Evolutionary conservation across 2,888 invertebrate genomes (phyloP).

Genomic region (Morpho deidamia): DNA sequence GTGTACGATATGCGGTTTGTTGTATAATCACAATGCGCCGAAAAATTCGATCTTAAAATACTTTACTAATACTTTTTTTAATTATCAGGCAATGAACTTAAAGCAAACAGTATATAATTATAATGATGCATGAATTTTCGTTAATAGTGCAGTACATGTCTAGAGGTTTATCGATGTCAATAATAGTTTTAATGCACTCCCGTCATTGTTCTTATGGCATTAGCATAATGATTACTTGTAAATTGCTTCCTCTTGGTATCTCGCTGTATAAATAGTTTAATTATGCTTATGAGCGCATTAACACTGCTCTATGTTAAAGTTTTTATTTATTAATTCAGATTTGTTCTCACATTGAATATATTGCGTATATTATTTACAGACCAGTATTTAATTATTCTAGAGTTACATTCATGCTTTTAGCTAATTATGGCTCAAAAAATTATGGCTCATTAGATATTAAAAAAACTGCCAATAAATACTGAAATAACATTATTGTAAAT

Average conservation of each 20-base stretch:
- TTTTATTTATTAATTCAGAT: neutral
- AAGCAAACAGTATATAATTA: too few relatives aligned
- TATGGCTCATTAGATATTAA: too few relatives aligned
- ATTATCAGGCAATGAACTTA: too few relatives aligned
- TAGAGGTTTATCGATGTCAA: conserved; percentile 26
- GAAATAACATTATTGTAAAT: too few relatives aligned
- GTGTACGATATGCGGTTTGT: too few relatives aligned
- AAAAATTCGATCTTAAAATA: too few relatives aligned
- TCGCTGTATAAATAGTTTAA: conserved; percentile 28
- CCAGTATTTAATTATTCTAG: neutral
- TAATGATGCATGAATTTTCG: neutral
- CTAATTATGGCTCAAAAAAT: too few relatives aligned
- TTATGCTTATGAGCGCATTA: conserved; percentile 1
- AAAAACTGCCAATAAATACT: too few relatives aligned
- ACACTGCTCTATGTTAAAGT: conserved; percentile 1
- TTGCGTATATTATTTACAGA: neutral
- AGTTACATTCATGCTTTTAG: too few relatives aligned
- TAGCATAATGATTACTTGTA: conserved; percentile 65
- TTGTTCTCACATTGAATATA: neutral
- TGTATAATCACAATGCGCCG: too few relatives aligned
- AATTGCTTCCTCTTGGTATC: conserved; percentile 49
- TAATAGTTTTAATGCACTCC: conserved; percentile 40
- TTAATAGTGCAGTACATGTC: conserved; percentile 12
- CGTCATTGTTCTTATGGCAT: conserved; percentile 47
- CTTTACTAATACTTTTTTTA: too few relatives aligned